A percentile compares a stretch with the other conserved stretches of the same genome.
Evolutionary conservation across 1,140 invertebrate species (phyloP).

Genomic region (Diuraphis noxia): DNA sequence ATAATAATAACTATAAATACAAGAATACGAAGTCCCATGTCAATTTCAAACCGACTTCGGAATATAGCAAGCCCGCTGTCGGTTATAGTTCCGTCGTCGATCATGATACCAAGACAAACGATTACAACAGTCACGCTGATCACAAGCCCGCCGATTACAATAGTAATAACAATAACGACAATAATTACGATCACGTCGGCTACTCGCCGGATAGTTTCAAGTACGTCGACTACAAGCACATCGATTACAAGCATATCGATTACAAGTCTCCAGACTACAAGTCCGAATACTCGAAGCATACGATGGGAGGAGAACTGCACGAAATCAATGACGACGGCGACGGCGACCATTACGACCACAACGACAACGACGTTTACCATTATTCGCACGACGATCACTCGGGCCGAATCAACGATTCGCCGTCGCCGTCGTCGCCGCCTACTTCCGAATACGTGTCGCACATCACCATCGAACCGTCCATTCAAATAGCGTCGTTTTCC

Average conservation of each 20-base stretch:
- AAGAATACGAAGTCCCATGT: background rate
- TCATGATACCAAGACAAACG: background rate
- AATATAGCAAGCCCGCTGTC: background rate
- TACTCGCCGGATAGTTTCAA: background rate
- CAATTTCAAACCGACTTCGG: background rate
- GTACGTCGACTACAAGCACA: background rate
- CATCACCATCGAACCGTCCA: conserved; percentile 19
- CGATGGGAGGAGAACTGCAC: background rate
- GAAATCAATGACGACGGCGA: background rate
- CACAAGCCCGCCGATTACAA: background rate
- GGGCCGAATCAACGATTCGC: background rate
- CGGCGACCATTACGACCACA: background rate
- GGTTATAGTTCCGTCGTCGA: background rate
- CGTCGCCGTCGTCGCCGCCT: background rate
- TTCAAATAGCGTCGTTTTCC: conserved; percentile 35
- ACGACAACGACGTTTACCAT: background rate
- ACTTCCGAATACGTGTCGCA: background rate
- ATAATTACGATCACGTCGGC: background rate
- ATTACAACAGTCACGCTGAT: background rate
- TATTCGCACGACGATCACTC: background rate
- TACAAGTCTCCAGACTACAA: conserved; percentile 24
- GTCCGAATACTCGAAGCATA: background rate
- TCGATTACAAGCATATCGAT: background rate
- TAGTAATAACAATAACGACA: background rate
- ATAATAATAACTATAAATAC: background rate